Evolutionary conservation across 2,797 vertebrate species (phyloP).

Genomic region (Pangasius macronema): DNA sequence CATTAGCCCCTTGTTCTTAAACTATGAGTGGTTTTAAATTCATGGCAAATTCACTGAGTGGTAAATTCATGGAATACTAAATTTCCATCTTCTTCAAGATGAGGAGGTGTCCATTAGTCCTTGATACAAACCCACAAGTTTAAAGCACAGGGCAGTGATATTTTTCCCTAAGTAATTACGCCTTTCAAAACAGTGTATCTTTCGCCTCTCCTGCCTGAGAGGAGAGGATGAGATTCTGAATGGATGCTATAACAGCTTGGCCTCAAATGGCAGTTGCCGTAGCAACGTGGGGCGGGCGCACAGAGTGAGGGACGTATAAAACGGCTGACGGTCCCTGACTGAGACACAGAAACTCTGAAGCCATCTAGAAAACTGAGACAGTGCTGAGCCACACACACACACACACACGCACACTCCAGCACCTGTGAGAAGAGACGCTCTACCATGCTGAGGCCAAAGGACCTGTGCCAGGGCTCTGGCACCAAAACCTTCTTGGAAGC

Average conservation of each 20-base stretch:
- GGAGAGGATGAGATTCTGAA: slow-evolving; percentile 71
- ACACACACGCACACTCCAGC: slow-evolving; percentile 59
- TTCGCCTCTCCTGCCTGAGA: slow-evolving; percentile 73
- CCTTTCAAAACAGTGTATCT: slow-evolving; percentile 71
- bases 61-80: slow-evolving; percentile 26
- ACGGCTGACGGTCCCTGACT: slow-evolving; percentile 69
- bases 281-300: slow-evolving; percentile 78
- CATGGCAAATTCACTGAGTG: background rate
- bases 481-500: slow-evolving; percentile 89
- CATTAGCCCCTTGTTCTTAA: slow-evolving; percentile 24
- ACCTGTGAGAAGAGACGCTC: slow-evolving; percentile 37
- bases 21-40: slow-evolving; percentile 19
- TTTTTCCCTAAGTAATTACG: slow-evolving; percentile 74
- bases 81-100: slow-evolving; percentile 26
- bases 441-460: slow-evolving; percentile 86
- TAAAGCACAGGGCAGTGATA: slow-evolving; percentile 4
- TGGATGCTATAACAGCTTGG: slow-evolving; percentile 76
- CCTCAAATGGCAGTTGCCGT: slow-evolving; percentile 81
- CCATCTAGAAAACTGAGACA: slow-evolving; percentile 32
- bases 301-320: slow-evolving; percentile 78
- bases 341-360: slow-evolving; percentile 70
- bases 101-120: slow-evolving; percentile 45
- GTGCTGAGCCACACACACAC: slow-evolving; percentile 43
- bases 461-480: slow-evolving; percentile 86
- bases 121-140: slow-evolving; percentile 29